phyloP scores from a whole-genome alignment of 2,797 vertebrate genomes.

The Okamejei kenojei region DNA sequence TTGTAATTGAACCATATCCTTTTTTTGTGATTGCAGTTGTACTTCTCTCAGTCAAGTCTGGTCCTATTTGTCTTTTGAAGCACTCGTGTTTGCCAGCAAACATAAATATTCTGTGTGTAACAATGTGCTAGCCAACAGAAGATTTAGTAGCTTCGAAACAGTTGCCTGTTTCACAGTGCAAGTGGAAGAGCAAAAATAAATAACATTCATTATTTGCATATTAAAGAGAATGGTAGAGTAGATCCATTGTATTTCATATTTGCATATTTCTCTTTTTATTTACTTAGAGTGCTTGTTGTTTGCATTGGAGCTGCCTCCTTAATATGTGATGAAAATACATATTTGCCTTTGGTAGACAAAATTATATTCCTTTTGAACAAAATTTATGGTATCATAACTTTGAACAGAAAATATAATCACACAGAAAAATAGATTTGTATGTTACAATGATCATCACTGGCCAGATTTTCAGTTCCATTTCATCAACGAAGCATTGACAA shows the following conservation, averaged over 20 bases:
- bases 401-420: neutral
- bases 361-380: neutral
- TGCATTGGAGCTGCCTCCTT: neutral
- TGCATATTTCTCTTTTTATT: neutral
- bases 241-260: neutral
- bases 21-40: too few species aligned
- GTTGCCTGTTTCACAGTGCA: neutral
- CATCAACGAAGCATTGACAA: neutral
- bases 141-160: neutral
- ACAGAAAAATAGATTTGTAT: too few species aligned
- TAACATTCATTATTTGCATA: neutral
- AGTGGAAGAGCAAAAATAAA: too few species aligned
- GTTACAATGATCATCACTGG: neutral
- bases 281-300: neutral
- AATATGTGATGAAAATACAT: neutral
- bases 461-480: neutral
- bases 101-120: neutral
- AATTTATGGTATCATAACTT: neutral
- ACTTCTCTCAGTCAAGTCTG: neutral
- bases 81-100: neutral
- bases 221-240: neutral
- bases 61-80: neutral
- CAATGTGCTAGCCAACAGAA: neutral
- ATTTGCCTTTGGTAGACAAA: neutral
- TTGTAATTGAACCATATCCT: neutral